Evolutionary conservation across 2,797 vertebrate species (phyloP).

Genomic region (Brachyalestes nurse): DNA sequence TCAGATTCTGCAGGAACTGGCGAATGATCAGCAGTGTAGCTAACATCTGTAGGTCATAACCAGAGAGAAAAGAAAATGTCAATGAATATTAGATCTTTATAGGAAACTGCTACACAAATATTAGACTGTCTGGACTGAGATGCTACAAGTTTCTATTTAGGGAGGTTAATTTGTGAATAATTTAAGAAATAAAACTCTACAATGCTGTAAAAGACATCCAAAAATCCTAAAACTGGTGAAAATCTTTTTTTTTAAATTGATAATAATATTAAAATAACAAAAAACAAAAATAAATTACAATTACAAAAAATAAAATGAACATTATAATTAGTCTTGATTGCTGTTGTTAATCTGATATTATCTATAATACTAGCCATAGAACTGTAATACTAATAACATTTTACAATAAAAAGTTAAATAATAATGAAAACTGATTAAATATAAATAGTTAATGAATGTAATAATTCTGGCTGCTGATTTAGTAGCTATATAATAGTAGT

Average conservation of each 20-base stretch:
- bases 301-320: too few relatives aligned
- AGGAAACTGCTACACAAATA: neutral
- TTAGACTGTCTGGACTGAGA: neutral
- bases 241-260: too few relatives aligned
- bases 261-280: too few relatives aligned
- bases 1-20: conserved; percentile 94
- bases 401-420: too few relatives aligned
- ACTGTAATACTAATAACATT: too few relatives aligned
- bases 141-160: neutral
- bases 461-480: neutral
- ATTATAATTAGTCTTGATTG: too few relatives aligned
- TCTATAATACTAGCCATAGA: too few relatives aligned
- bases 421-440: too few relatives aligned
- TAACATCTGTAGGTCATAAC: conserved; percentile 83
- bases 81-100: neutral
- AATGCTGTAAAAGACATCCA: neutral
- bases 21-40: conserved; percentile 96
- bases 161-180: neutral
- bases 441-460: too few relatives aligned
- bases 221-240: neutral
- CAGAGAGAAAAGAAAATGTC: neutral
- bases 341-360: too few relatives aligned
- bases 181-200: neutral
- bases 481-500: too few relatives aligned
- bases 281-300: too few relatives aligned